A percentile compares a stretch with the other conserved stretches of the same genome.
Evolutionary conservation across 2,113 vertebrate genomes (phyloP).

Genomic region (Mastomys coucha): DNA sequence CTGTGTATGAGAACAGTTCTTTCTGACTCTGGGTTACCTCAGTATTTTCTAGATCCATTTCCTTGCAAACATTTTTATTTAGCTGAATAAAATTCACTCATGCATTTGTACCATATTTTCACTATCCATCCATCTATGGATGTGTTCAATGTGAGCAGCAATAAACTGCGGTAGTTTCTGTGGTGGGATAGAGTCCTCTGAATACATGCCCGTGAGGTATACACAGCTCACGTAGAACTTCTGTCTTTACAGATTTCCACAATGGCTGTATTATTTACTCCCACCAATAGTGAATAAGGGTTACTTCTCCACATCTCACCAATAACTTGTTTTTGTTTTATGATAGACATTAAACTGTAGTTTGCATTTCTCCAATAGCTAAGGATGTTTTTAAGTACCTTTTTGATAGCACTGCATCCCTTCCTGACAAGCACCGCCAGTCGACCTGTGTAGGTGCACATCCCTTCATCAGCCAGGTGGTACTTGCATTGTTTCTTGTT

Average conservation of each 20-base stretch:
- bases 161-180: background rate
- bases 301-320: background rate
- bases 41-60: background rate
- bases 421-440: background rate
- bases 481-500: background rate
- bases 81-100: background rate
- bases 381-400: background rate
- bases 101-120: background rate
- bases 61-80: background rate
- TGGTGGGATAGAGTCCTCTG: background rate
- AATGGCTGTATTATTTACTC: background rate
- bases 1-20: background rate
- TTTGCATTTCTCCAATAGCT: background rate
- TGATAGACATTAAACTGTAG: background rate
- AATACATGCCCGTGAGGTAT: background rate
- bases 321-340: background rate
- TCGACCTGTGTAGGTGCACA: background rate
- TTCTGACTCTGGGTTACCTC: background rate
- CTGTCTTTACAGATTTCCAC: background rate
- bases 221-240: background rate
- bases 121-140: too few species aligned
- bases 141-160: background rate
- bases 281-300: background rate
- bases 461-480: background rate
- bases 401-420: too few species aligned